These are phyloP conservation scores for Tricholauxania praeusta DNA, from an alignment of 2,888 invertebrate species.

Conservation along the genomic window DNA sequence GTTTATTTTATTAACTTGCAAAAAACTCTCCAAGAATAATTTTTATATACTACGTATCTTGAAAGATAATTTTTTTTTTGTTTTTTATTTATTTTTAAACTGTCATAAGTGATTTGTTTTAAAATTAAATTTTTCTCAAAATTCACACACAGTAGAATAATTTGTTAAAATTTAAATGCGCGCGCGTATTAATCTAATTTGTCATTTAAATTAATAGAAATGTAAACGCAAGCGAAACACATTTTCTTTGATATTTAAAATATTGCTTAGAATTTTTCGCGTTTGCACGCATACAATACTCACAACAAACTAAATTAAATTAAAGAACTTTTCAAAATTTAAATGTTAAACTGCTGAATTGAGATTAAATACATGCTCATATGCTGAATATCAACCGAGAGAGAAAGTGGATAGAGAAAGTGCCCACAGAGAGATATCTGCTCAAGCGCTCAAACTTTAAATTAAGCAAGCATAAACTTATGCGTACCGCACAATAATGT, in stretches of 20 bases:
- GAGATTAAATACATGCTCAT: too few species aligned
- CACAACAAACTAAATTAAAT: conserved; percentile 45
- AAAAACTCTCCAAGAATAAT: too few species aligned
- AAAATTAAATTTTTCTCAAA: neutral
- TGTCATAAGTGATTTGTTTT: conserved; percentile 1
- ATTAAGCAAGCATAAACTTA: neutral
- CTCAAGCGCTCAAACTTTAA: neutral
- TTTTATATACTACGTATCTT: too few species aligned
- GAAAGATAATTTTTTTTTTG: neutral
- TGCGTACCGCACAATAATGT: neutral
- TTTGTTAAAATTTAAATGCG: conserved; percentile 14
- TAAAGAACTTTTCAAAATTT: conserved; percentile 9
- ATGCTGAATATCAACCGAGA: neutral
- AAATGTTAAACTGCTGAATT: neutral
- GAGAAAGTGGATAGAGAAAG: neutral
- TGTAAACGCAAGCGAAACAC: neutral
- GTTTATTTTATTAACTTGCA: too few species aligned
- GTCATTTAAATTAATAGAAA: conserved; percentile 22
- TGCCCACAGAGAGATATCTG: neutral
- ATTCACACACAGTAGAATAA: neutral
- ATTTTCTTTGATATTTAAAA: neutral
- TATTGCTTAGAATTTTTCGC: conserved; percentile 6
- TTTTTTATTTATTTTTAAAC: conserved; percentile 13
- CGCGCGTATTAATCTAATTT: conserved; percentile 25
- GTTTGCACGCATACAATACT: conserved; percentile 44